Evolutionary conservation across 2,113 vertebrate species (phyloP).

Genomic region (Mormyrus iriodes): DNA sequence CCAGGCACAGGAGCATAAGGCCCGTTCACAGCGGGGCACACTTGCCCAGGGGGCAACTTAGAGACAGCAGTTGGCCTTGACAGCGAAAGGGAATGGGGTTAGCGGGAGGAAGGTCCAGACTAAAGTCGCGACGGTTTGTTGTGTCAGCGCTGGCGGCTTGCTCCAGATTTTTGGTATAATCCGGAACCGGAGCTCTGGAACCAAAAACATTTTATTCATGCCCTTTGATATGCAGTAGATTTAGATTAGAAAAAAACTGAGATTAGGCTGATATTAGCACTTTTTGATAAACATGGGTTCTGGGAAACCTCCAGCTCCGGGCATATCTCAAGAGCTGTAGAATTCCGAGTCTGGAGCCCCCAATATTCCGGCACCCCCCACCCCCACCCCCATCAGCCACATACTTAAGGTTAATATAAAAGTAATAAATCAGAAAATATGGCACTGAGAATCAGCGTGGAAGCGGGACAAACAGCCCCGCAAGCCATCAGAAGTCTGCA

Average conservation of each 20-base stretch:
- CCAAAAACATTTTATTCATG: background rate
- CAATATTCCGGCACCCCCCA: background rate
- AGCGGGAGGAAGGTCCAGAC: background rate
- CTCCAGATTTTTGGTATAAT: background rate
- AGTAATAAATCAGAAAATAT: background rate
- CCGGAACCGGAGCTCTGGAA: background rate
- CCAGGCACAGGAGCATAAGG: background rate
- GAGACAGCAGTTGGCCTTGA: background rate
- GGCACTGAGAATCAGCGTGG: background rate
- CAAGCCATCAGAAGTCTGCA: background rate
- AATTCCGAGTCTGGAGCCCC: background rate
- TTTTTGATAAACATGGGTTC: background rate
- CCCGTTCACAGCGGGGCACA: background rate
- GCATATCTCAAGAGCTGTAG: background rate
- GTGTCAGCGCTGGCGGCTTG: background rate
- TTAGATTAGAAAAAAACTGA: background rate
- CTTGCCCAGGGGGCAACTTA: background rate
- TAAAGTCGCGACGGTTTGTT: background rate
- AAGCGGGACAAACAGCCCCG: background rate
- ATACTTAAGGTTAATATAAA: background rate
- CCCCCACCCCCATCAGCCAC: background rate
- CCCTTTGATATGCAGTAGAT: background rate
- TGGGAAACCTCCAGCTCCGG: background rate
- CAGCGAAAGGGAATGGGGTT: background rate
- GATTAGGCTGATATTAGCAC: background rate